These are phyloP conservation scores for Magallana nippona DNA, from an alignment of 2,888 invertebrate species.

Conservation along the genomic window DNA sequence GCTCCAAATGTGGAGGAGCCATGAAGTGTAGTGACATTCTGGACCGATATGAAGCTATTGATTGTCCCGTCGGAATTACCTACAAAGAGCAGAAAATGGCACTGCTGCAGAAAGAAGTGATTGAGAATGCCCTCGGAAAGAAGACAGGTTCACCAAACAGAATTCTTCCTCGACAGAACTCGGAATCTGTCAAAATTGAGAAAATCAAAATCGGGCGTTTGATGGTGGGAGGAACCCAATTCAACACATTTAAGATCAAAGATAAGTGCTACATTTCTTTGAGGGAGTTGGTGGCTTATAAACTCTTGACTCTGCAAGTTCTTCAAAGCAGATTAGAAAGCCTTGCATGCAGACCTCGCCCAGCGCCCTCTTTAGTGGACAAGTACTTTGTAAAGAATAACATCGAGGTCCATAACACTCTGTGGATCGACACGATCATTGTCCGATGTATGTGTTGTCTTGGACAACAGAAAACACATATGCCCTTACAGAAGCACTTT, in stretches of 20 bases:
- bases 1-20: slow-evolving; percentile 47
- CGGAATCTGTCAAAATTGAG: not conserved
- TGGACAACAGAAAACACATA: slow-evolving; percentile 31
- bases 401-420: slow-evolving; percentile 42
- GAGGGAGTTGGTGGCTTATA: slow-evolving; percentile 43
- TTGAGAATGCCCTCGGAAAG: slow-evolving; percentile 3
- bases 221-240: slow-evolving; percentile 32
- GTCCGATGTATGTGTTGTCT: slow-evolving; percentile 50
- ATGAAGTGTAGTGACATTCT: not conserved
- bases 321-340: slow-evolving; percentile 42
- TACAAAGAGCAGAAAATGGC: slow-evolving; percentile 11
- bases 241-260: slow-evolving; percentile 42
- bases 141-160: not conserved
- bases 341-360: slow-evolving; percentile 43
- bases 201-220: slow-evolving; percentile 40
- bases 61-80: slow-evolving; percentile 16
- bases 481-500: slow-evolving; percentile 38
- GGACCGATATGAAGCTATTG: slow-evolving; percentile 42
- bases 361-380: slow-evolving; percentile 43
- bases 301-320: slow-evolving; percentile 39
- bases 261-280: slow-evolving; percentile 44
- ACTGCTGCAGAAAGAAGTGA: not conserved
- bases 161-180: not conserved
- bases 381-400: slow-evolving; percentile 38
- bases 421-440: slow-evolving; percentile 50